phyloP scores from a whole-genome alignment of 1,140 invertebrate genomes.

The Bilobella aurantiaca region DNA sequence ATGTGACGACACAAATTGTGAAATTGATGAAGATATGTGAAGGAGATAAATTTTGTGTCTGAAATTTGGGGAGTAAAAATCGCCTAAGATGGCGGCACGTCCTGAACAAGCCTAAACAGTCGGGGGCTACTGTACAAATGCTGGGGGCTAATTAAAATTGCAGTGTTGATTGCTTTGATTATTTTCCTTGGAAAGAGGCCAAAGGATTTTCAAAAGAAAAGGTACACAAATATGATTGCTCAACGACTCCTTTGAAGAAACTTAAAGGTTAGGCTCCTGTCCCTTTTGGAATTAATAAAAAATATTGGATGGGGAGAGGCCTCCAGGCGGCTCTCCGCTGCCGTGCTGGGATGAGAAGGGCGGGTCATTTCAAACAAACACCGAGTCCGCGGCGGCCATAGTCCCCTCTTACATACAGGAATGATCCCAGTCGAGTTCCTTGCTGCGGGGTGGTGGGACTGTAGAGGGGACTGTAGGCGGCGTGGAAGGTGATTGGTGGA shows the following conservation, averaged over 20 bases:
- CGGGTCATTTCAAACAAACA: not conserved
- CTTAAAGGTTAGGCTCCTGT: not conserved
- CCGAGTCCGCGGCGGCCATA: not conserved
- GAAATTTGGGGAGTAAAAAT: not conserved
- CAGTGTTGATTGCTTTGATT: not conserved
- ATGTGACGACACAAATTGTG: too few species aligned
- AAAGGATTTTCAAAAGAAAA: not conserved
- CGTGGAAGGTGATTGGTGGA: conserved; percentile 12
- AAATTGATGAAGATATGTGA: not conserved
- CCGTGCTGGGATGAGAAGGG: not conserved
- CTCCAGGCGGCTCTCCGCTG: too few species aligned
- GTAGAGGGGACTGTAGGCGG: conserved; percentile 10
- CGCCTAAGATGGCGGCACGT: not conserved
- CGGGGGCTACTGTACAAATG: too few species aligned
- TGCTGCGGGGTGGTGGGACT: conserved; percentile 30
- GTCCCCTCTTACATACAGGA: conserved; percentile 45
- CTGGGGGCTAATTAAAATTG: too few species aligned
- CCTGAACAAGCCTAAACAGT: not conserved
- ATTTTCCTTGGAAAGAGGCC: not conserved
- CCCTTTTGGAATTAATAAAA: not conserved
- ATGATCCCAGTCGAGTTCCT: conserved; percentile 56
- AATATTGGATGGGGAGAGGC: conserved; percentile 3
- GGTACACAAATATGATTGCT: conserved; percentile 6
- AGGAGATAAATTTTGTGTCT: not conserved
- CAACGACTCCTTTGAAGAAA: not conserved